A percentile compares a stretch with the other conserved stretches of the same genome.
These are phyloP conservation scores for Coendou prehensilis DNA, from an alignment of 2,797 vertebrate genomes.

Conservation along the genomic window DNA sequence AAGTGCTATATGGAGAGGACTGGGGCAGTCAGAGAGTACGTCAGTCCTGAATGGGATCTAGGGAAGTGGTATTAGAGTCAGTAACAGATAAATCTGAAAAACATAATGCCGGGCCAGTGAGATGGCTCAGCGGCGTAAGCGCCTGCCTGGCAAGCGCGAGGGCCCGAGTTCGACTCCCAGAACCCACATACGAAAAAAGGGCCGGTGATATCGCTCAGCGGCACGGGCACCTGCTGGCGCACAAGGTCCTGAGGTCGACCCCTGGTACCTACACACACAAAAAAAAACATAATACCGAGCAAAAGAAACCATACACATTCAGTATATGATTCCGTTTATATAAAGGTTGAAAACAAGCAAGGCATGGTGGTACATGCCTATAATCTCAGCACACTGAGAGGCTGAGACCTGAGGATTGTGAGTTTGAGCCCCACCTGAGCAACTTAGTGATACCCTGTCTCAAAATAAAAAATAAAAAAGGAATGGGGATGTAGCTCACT, in stretches of 20 bases:
- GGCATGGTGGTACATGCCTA: not conserved
- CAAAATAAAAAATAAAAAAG: not conserved
- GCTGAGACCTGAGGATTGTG: not conserved
- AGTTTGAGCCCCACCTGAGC: not conserved
- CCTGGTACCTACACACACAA: no score
- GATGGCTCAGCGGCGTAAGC: no score
- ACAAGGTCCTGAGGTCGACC: no score
- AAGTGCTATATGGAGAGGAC: not conserved
- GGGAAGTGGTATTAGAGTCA: not conserved
- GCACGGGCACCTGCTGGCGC: no score
- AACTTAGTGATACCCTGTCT: not conserved
- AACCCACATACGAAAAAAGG: no score
- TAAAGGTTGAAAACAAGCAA: not conserved
- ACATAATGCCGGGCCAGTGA: not conserved
- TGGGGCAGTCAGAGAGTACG: not conserved
- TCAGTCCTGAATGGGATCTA: not conserved
- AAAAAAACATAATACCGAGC: constrained; percentile 19
- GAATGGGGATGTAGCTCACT: not conserved
- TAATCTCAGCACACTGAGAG: not conserved
- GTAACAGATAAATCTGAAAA: constrained; percentile 23
- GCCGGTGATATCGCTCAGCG: no score
- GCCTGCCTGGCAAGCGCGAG: no score
- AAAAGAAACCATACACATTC: constrained; percentile 8
- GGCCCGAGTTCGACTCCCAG: no score
- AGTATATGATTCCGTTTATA: constrained; percentile 1